These are phyloP conservation scores for Uloborus plumipes DNA, from an alignment of 2,888 invertebrate species.

Conservation along the genomic window DNA sequence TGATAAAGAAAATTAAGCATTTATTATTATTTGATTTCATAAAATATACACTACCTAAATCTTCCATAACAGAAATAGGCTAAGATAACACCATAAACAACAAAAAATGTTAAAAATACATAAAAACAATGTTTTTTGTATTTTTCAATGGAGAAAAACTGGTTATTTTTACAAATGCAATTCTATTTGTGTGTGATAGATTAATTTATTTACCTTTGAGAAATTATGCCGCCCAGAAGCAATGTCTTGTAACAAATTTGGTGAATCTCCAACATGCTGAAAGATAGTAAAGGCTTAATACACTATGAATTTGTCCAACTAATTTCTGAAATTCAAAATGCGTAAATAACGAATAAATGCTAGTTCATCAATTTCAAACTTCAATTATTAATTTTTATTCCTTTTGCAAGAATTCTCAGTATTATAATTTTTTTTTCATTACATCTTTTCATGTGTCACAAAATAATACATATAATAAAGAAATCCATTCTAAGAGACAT, in stretches of 20 bases:
- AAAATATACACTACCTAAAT: no score
- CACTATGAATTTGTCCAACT: not conserved
- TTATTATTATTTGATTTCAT: no score
- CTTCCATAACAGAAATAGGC: no score
- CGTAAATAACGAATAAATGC: not conserved
- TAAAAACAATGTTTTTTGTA: no score
- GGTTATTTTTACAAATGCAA: not conserved
- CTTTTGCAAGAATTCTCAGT: not conserved
- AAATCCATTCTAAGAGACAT: no score
- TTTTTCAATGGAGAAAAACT: no score
- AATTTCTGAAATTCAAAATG: not conserved
- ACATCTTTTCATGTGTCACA: no score
- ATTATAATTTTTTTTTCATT: not conserved
- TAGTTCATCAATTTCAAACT: no score
- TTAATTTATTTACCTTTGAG: constrained; percentile 72
- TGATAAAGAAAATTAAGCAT: no score
- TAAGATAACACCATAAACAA: no score
- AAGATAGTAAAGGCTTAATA: constrained; percentile 66
- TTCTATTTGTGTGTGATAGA: not conserved
- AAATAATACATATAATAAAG: no score
- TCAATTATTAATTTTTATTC: not conserved
- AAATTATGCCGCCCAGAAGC: constrained; percentile 81
- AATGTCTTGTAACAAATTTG: constrained; percentile 81
- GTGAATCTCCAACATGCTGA: constrained; percentile 86
- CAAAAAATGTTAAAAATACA: no score